Conservation (phyloP, 2,888 invertebrate genomes). For the Resseliella maxima region DNA sequence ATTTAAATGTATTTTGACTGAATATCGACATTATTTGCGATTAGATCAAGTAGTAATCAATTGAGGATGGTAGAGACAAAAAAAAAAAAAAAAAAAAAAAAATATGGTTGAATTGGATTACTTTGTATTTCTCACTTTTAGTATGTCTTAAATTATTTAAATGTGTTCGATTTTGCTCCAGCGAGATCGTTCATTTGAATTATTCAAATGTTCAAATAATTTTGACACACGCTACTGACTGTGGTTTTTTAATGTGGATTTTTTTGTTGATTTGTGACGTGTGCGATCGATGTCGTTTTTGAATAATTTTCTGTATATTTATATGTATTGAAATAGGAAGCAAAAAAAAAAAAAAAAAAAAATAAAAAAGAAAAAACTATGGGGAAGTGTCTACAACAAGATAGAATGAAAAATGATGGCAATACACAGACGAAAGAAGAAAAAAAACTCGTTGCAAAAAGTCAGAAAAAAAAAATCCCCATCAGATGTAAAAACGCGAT, state of each 20-base stretch:
- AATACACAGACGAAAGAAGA: not conserved
- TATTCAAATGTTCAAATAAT: not conserved
- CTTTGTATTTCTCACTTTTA: no score
- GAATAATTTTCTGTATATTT: not conserved
- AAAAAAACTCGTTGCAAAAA: not conserved
- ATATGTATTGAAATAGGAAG: not conserved
- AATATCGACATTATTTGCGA: not conserved
- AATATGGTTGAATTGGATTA: no score
- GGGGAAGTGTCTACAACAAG: not conserved
- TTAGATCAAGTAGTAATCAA: not conserved
- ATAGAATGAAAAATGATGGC: not conserved
- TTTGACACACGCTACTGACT: not conserved
- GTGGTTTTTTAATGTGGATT: no score
- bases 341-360: not conserved
- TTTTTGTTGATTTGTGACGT: not conserved
- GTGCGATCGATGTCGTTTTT: not conserved
- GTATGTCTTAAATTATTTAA: no score
- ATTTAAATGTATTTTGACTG: constrained; percentile 11
- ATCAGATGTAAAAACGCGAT: constrained; percentile 1
- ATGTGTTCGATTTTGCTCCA: no score
- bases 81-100: no score
- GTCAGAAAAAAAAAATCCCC: not conserved
- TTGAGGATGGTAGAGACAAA: no score
- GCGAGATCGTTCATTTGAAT: no score
- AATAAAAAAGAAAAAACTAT: not conserved